Evolutionary conservation across 2,888 invertebrate genomes (phyloP), one percentile per base, ranked within the genome.

Genomic region (Acanthosepion lycidas): DNA sequence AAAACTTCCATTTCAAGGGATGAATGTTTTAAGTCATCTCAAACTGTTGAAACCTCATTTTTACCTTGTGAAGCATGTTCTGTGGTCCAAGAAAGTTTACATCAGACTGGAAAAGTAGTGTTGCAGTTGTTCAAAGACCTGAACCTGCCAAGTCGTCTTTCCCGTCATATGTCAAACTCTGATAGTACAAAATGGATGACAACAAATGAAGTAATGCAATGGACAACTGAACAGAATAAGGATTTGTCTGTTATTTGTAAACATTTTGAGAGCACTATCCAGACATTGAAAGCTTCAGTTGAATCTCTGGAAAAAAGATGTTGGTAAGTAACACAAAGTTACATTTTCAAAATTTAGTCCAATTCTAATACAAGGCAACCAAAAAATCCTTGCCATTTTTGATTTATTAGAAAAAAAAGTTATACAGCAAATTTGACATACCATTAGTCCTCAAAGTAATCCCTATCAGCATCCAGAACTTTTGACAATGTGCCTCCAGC

Each of bases 21-120:
- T 94, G 96, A 96, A 28, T 97, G 96, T 95, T 97, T 96, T 95
- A 97, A 97, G 95, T 96, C 97, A 28, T 96, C 96, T 94, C 97
- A 97, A 96, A 97, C 97, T n/a, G 95, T 96, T 28, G 97, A 97
- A 95, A 97, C 97, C 8, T 97, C 97, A 0, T 97, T 97, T 96
- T 96, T 97, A 1, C 97, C 97, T 12, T 97, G 97, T 96, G 97
- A 97, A 94, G 96, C 97, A 0, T 97, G 97, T 95, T 96, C 96
- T 91, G 94, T 96, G 28, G 97, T 97, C n/a, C 97, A 97, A 96
- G 96, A 96, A 93, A 96, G 96, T 95, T 96, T 97, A 94, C 95
- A 96, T 33, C 96, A 96, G 94, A 96, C 96, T 55, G 97, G 97
- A 0, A 96, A 97, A 42, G 94, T 95, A 33, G 95, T 97, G 20